phyloP scores from a whole-genome alignment of 2,888 invertebrate species.

The Amphipoea lucens region DNA sequence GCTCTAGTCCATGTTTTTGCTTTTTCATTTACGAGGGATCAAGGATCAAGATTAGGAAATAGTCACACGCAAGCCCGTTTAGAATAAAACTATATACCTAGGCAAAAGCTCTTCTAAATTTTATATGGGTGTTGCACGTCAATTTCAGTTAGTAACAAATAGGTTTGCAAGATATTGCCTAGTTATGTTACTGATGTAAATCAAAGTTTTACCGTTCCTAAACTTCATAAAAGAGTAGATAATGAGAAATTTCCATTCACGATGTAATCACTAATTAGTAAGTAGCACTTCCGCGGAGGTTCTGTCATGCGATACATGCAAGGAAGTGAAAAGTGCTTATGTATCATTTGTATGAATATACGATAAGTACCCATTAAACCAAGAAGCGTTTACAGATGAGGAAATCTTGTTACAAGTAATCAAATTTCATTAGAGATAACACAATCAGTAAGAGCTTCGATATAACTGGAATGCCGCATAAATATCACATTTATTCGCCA shows the following conservation, averaged over 20 bases:
- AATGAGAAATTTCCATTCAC: slow-evolving; percentile 4
- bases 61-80: not conserved
- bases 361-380: slow-evolving; percentile 10
- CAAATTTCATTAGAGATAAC: slow-evolving; percentile 32
- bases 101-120: not conserved
- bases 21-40: not conserved
- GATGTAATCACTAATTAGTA: slow-evolving; percentile 41
- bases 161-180: not conserved
- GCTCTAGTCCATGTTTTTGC: slow-evolving; percentile 19
- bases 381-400: slow-evolving; percentile 29
- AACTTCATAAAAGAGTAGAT: slow-evolving; percentile 24
- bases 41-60: slow-evolving; percentile 1
- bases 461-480: slow-evolving; percentile 23
- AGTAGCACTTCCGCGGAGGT: not conserved
- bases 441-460: slow-evolving; percentile 14
- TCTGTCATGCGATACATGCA: slow-evolving; percentile 10
- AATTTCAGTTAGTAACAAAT: not conserved
- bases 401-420: slow-evolving; percentile 27
- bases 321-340: slow-evolving; percentile 25
- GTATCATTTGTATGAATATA: slow-evolving; percentile 34
- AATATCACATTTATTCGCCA: slow-evolving; percentile 32
- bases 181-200: slow-evolving; percentile 12
- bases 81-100: not conserved
- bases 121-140: not conserved
- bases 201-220: slow-evolving; percentile 15